Evolutionary conservation across 1,140 invertebrate species (phyloP), one percentile per base, ranked within the genome.

Genomic region (Tetramorium simillimum): DNA sequence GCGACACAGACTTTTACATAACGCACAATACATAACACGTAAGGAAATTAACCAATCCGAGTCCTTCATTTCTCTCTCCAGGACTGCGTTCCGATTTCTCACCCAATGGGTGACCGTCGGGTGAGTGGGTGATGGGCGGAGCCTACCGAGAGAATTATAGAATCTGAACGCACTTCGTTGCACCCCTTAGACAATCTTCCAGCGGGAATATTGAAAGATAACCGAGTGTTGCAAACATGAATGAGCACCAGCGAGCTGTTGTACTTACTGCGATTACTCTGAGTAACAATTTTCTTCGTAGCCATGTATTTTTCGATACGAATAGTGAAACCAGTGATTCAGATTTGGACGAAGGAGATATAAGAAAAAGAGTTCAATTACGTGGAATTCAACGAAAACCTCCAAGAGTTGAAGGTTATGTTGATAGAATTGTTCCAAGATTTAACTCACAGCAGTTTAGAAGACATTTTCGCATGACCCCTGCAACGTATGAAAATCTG

Each of bases 261-360:
- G 21, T 9, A 28, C 67, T 70, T 49, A 49, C n/a, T 70, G 67
- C 67, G 14, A 51, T 70, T 28, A 49, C 51, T 53, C 51, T 70
- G 14, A 70, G 67, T 49, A 70, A 70, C 18, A 12, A 70, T 9
- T 70, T 70, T 70, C 21, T 70, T 3, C 43, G 16, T 28, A 16
- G 3, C 24, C 43, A 51, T 49, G 24, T 70, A 51, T 28, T 70
- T 49, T 70, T 51, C 9, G 24, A 70, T 70, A 51, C 67, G 18
- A 46, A 70, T 51, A 70, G 46, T 28, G 43, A 70, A 28, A 70
- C 43, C 21, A 70, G 67, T 70, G 67, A 70, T 70, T 46, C 67
- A 1, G 67, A 70, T 51, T 51, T 70, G 18, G 67, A 70, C 12
- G 43, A 70, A 49, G 5, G 14, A 49, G 21, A 51, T 70, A 51